Evolutionary conservation across 2,797 vertebrate species (phyloP).

Genomic region (Danionella dracula): DNA sequence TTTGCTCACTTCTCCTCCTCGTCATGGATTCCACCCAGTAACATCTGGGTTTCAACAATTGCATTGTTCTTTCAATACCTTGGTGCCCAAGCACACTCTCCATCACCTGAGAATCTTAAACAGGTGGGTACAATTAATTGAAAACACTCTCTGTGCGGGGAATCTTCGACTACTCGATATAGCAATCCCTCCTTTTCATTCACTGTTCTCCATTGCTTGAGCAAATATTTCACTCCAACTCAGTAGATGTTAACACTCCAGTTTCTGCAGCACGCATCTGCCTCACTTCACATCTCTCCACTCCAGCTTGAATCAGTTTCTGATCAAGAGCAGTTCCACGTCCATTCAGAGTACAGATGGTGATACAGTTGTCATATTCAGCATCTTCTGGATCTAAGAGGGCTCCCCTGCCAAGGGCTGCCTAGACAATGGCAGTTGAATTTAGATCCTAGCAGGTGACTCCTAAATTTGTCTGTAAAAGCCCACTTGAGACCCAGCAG

Average conservation of each 20-base stretch:
- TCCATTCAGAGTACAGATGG: neutral
- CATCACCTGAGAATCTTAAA: neutral
- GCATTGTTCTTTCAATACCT: too few relatives aligned
- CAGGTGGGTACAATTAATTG: neutral
- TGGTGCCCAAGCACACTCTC: too few relatives aligned
- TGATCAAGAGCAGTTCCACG: neutral
- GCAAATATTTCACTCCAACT: neutral
- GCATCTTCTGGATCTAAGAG: neutral
- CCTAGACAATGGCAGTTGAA: too few relatives aligned
- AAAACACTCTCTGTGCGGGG: neutral
- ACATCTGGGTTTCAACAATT: too few relatives aligned
- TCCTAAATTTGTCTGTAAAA: neutral
- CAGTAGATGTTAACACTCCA: neutral
- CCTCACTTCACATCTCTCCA: neutral
- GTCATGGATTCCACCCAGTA: too few relatives aligned
- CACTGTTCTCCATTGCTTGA: neutral
- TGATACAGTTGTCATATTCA: neutral
- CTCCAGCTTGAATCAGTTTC: neutral
- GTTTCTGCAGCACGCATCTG: neutral
- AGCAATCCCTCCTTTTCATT: neutral
- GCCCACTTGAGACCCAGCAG: neutral
- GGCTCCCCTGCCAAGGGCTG: neutral
- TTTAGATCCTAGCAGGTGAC: neutral
- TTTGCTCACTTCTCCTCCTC: too few relatives aligned
- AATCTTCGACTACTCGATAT: neutral